Evolutionary conservation across 2,113 vertebrate genomes (phyloP).

Genomic region (Galbula dea): DNA sequence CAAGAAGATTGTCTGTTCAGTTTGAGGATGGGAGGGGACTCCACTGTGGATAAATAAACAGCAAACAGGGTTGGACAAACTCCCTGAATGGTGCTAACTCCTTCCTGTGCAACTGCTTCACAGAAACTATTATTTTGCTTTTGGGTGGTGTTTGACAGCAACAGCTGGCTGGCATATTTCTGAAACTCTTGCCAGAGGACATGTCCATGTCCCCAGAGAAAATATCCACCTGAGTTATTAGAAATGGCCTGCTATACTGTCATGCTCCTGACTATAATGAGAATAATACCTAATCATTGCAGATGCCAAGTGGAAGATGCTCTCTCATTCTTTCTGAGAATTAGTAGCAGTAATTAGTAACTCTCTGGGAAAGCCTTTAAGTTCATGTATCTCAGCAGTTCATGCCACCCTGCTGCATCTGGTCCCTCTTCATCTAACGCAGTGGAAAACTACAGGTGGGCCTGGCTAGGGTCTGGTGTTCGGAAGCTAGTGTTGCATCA

Average conservation of each 20-base stretch:
- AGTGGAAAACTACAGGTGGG: background rate
- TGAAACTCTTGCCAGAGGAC: background rate
- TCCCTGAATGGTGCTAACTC: background rate
- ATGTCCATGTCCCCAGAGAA: background rate
- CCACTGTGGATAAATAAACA: background rate
- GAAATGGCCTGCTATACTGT: background rate
- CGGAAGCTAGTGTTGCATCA: background rate
- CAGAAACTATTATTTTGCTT: background rate
- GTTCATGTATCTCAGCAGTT: background rate
- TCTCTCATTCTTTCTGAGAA: background rate
- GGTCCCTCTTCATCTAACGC: background rate
- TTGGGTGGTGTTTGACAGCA: background rate
- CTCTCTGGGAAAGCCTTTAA: background rate
- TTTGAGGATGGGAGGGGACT: background rate
- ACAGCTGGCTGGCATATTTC: background rate
- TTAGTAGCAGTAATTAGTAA: background rate
- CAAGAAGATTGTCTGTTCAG: background rate
- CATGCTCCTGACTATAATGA: background rate
- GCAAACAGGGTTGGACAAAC: background rate
- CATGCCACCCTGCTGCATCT: background rate
- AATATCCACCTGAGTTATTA: background rate
- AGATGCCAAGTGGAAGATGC: background rate
- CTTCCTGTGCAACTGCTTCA: background rate
- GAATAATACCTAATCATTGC: background rate
- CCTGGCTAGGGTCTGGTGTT: background rate